Evolutionary conservation across 2,797 vertebrate species (phyloP), one percentile per base, ranked within the genome.

Genomic region (Catamblyrhynchus diadema): DNA sequence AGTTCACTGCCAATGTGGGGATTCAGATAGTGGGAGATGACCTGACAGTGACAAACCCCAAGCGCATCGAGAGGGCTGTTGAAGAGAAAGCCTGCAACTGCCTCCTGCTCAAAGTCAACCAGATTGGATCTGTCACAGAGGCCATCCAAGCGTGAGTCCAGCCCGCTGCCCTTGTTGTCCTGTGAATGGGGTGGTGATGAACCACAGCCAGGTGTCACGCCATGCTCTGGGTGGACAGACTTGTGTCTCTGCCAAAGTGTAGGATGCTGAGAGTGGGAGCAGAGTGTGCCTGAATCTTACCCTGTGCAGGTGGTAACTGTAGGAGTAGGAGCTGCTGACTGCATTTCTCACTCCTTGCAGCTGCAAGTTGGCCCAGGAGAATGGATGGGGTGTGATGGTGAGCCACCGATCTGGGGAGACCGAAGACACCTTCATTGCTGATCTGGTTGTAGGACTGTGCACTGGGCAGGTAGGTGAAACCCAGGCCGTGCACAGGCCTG

Each of bases 301-400:
- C 37, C 45, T 48, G 15, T 32, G 39, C 12, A 20, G 39, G 25
- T 7, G 3, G 67, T 45, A 12, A 9, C 20, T 74, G 28, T 8
- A 86, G 37, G 65, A 80, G 45, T n/a, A 56, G 44, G 56, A 86
- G 28, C 24, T 72, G 23, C 62, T 67, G 48, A 85, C 30, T 25
- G n/a, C 32, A 12, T 85, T 88, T 56, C 60, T 81, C 10, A 2
- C 22, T 90, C 50, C 51, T 62, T 79, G 75, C 96, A 99, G 99
- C 91, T 99, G 99, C 97, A 99, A 99, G 90, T 81, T 99, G 97
- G 99, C 99, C 78, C 99, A 99, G 98, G 98, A 99, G 97, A 99
- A 99, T 0, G 98, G 99, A 95, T 99, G 99, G 99, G 99, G 99
- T 3, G 99, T 99, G 96, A 99, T 99, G 99, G 99, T 99, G 96